Base-by-base conservation (phyloP, 2,888 invertebrate species). In the Drosophila ustulata region DNA sequence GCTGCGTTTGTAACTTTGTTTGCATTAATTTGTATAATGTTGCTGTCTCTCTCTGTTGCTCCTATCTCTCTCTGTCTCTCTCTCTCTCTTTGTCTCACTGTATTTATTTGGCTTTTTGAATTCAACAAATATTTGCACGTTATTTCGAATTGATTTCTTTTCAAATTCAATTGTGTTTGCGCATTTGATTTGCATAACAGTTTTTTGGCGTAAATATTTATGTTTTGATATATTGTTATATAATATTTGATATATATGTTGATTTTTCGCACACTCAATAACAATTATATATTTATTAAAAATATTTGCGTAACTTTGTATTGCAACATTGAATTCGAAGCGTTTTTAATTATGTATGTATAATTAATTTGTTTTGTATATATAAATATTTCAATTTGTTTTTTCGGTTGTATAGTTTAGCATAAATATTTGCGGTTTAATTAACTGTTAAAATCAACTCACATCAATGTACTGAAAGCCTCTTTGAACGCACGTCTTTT, bases 1-100 rank as follows among this genome's bases (percentile, higher is more conserved):
- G 82, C 87, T 74, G 88, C 85, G 79, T 87, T 88, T 88, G 87
- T 88, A 85, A 87, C 85, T 82, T 82, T 79, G 71, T 75, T 82
- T 81, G 66, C 74, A 50, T 82, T 86, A 58, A 66, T 63, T 73
- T 74, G 50, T 71, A 55, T 71, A 63, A 26, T 58, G 9, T 50
- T 65, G 26, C 37, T 72, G 11, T 62, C 43, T 59, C 28, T 47
- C 43, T 59, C 28, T 56, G 8, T 52, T 37, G 45, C 49, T 39
- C 11, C 50, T 13, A 39, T 57, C 28, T 62, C 5, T 43, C 3
- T 32, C 23, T 28, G 45, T 49, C 25, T 11, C 39, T 13, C 39
- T 39, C 39, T 46, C 5, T 18, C 18, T 18, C 18, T 18, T n/a
- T n/a, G 30, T 61, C 49, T 45, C 11, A 50, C 18, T 58, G 47